Evolutionary conservation across 2,888 invertebrate species (phyloP).

Genomic region (Lymantria monacha): DNA sequence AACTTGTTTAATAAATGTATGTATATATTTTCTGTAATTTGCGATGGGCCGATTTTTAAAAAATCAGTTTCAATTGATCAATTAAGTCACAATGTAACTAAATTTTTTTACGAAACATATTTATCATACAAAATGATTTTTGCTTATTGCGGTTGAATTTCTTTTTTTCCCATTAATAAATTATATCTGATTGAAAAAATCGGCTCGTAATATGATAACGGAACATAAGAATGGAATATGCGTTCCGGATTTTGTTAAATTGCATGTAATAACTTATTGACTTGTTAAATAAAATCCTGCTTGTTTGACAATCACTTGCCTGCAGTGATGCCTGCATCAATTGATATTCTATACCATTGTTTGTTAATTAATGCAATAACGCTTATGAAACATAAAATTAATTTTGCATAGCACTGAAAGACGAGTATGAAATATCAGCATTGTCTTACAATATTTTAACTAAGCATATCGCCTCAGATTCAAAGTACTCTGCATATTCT

Average conservation of each 20-base stretch:
- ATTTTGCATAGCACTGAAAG: constrained; percentile 15
- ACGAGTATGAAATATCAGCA: constrained; percentile 1
- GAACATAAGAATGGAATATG: constrained; percentile 22
- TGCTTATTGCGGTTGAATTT: too few species aligned
- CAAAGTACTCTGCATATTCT: neutral
- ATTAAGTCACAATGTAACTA: too few species aligned
- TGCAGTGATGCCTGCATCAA: constrained; percentile 3
- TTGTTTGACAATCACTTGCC: neutral
- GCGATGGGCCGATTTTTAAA: too few species aligned
- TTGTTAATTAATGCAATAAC: constrained; percentile 5
- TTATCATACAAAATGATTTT: too few species aligned
- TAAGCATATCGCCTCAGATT: neutral
- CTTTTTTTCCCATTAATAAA: too few species aligned
- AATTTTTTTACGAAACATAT: too few species aligned
- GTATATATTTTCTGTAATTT: too few species aligned
- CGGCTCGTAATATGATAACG: neutral
- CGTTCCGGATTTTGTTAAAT: constrained; percentile 14
- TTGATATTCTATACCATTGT: constrained; percentile 7
- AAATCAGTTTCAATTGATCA: too few species aligned
- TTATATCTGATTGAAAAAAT: too few species aligned
- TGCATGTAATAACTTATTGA: constrained; percentile 23
- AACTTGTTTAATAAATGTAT: neutral
- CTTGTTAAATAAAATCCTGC: constrained; percentile 3
- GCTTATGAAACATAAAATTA: constrained; percentile 7
- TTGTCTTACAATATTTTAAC: constrained; percentile 2